Percentiles rank a stretch among this genome's conserved stretches.
These are phyloP conservation scores for Beris morrisii DNA, from an alignment of 2,888 invertebrate genomes.

Conservation along the genomic window DNA sequence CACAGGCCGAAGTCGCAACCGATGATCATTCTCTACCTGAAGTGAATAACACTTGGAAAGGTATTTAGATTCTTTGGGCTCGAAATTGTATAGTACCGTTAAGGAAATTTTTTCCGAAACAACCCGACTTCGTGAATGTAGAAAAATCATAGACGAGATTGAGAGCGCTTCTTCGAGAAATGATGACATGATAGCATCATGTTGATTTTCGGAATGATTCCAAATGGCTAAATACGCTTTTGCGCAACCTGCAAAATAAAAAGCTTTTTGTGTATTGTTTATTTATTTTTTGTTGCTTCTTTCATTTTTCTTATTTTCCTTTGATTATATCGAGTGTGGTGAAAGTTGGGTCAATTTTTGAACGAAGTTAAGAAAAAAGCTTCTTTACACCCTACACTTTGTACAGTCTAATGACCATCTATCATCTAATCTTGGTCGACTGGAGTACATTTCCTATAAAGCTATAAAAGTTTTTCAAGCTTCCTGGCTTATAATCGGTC, in stretches of 20 bases:
- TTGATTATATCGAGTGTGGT: background rate
- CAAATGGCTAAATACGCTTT: conserved; percentile 4
- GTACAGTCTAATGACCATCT: too few relatives aligned
- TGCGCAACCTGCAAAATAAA: conserved; percentile 18
- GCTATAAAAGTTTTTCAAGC: too few relatives aligned
- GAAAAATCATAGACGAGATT: too few relatives aligned
- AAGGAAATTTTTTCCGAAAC: conserved; percentile 25
- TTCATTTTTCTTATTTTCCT: conserved; percentile 9
- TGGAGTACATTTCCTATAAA: too few relatives aligned
- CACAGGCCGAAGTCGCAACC: background rate
- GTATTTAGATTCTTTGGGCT: conserved; percentile 11
- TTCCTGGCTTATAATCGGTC: too few relatives aligned
- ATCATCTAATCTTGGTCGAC: too few relatives aligned
- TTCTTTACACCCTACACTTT: background rate
- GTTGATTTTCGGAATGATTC: too few relatives aligned
- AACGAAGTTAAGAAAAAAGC: conserved; percentile 11
- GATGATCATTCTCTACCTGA: conserved; percentile 6
- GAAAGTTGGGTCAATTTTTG: conserved; percentile 21
- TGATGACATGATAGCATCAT: too few relatives aligned
- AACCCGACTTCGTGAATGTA: too few relatives aligned
- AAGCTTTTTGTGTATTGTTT: conserved; percentile 17
- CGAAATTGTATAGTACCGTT: conserved; percentile 21
- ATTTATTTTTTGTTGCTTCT: conserved; percentile 13
- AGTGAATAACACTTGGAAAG: conserved; percentile 29
- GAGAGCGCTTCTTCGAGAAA: too few relatives aligned